These are phyloP conservation scores for Ictidomys tridecemlineatus DNA, from an alignment of 2,113 vertebrate genomes.

Conservation along the genomic window DNA sequence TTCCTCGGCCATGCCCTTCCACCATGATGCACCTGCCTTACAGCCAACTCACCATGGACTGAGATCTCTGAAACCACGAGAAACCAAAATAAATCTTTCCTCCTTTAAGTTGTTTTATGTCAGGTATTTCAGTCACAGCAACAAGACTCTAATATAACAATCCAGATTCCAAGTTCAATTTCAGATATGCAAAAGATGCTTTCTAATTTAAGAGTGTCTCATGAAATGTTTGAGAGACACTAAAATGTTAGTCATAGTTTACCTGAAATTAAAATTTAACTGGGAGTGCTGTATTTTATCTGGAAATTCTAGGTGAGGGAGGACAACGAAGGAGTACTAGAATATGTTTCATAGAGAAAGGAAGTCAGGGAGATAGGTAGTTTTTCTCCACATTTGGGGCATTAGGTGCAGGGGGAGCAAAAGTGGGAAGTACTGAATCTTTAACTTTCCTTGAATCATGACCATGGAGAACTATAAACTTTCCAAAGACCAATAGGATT, in stretches of 20 bases:
- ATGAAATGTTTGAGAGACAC: background rate
- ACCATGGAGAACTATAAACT: background rate
- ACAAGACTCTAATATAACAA: background rate
- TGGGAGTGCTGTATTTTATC: background rate
- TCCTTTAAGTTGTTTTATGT: background rate
- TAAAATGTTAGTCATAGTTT: background rate
- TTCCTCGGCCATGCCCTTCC: background rate
- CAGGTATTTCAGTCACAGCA: background rate
- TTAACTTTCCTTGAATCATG: background rate
- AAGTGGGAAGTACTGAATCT: background rate
- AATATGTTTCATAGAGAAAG: background rate
- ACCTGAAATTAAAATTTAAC: constrained; percentile 38
- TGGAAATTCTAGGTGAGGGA: background rate
- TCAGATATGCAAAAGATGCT: background rate
- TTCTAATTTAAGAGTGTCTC: background rate
- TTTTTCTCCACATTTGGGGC: background rate
- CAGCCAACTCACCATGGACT: background rate
- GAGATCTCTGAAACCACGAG: background rate
- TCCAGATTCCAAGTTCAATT: background rate
- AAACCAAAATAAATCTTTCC: background rate
- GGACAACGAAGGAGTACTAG: background rate
- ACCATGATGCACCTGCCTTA: background rate
- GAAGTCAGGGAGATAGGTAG: background rate
- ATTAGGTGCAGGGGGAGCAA: background rate
- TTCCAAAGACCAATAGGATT: background rate